A percentile compares a stretch with the other conserved stretches of the same genome.
Conservation (phyloP, 2,888 invertebrate genomes). For the Thymelicus acteon region DNA sequence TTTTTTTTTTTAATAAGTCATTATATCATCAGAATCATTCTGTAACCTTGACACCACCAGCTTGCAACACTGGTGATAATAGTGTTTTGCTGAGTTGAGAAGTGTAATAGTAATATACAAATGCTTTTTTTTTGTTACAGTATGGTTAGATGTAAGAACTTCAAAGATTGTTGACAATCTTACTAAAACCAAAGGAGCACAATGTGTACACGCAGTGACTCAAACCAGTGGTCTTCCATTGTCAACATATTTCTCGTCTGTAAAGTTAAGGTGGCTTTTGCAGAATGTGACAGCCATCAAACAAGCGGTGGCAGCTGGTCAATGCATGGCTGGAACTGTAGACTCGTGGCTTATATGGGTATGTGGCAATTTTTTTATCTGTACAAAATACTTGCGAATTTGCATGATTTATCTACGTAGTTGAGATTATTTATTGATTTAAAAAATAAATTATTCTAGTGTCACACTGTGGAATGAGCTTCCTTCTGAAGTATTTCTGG, state of each 20-base stretch:
- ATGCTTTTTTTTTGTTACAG: slow-evolving; percentile 71
- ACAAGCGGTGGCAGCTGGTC: slow-evolving; percentile 87
- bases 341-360: slow-evolving; percentile 99
- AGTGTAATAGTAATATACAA: not conserved
- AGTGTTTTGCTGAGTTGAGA: no score
- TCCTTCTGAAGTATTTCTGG: no score
- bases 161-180: slow-evolving; percentile 92
- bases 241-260: slow-evolving; percentile 97
- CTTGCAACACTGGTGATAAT: no score
- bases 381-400: no score
- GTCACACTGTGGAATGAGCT: no score
- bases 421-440: no score
- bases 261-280: slow-evolving; percentile 97
- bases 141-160: slow-evolving; percentile 97
- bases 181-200: slow-evolving; percentile 66
- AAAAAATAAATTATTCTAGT: no score
- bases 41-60: no score
- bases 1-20: no score
- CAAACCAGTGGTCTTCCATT: slow-evolving; percentile 94
- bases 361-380: slow-evolving; percentile 38
- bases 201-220: slow-evolving; percentile 69
- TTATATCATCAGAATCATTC: no score
- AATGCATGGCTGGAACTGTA: slow-evolving; percentile 94
- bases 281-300: slow-evolving; percentile 92
- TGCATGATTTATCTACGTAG: no score